Evolutionary conservation across 2,113 vertebrate genomes (phyloP).

Genomic region (Phaetusa simplex): DNA sequence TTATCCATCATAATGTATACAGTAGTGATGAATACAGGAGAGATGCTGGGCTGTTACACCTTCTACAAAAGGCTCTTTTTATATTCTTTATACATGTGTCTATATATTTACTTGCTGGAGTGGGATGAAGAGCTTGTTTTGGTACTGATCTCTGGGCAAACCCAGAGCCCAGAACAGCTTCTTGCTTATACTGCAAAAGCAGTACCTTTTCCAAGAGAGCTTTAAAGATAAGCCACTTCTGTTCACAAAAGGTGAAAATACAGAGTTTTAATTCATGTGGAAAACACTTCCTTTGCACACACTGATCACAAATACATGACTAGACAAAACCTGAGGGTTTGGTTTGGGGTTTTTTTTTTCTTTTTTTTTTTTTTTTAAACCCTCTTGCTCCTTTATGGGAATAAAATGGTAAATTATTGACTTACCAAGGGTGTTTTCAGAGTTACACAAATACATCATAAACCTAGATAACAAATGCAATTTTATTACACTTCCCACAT

Average conservation of each 20-base stretch:
- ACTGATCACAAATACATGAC: background rate
- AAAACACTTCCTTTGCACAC: background rate
- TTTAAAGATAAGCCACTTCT: background rate
- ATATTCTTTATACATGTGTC: background rate
- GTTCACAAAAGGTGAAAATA: background rate
- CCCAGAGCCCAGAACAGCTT: background rate
- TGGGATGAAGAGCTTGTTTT: background rate
- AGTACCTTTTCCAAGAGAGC: background rate
- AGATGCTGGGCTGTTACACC: background rate
- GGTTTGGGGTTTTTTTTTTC: background rate
- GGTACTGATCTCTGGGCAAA: background rate
- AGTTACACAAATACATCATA: background rate
- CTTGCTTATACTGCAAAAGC: background rate
- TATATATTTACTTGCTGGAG: background rate
- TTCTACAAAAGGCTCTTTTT: background rate
- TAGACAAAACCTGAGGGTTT: background rate
- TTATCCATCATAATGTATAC: background rate
- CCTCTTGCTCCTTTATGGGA: background rate
- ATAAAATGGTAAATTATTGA: constrained; percentile 28
- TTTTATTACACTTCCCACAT: background rate
- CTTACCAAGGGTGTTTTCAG: background rate
- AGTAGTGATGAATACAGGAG: background rate
- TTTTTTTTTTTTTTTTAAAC: background rate
- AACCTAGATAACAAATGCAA: background rate
- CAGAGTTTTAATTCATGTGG: background rate